phyloP scores from a whole-genome alignment of 2,113 vertebrate genomes.

The Nothoprocta perdicaria region DNA sequence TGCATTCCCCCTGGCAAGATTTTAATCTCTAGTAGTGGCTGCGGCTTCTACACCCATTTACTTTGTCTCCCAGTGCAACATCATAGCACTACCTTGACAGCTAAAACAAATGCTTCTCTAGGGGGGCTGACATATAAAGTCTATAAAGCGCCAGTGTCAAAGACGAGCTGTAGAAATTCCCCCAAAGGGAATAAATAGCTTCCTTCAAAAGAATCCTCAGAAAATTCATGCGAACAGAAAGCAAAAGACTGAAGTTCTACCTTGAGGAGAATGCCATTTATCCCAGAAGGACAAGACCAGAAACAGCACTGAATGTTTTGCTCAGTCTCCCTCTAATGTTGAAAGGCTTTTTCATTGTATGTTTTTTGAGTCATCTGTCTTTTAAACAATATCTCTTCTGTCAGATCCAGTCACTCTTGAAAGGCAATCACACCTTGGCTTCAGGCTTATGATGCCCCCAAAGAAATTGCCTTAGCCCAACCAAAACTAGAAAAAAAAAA shows the following conservation, averaged over 20 bases:
- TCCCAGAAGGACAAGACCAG: not conserved
- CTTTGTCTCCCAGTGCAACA: not conserved
- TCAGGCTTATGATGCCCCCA: not conserved
- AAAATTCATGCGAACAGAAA: not conserved
- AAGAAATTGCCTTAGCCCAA: not conserved
- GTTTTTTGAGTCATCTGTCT: not conserved
- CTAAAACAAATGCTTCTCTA: not conserved
- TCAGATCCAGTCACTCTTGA: not conserved
- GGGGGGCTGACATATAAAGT: rapidly evolving
- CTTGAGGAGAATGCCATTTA: not conserved
- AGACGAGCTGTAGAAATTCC: not conserved
- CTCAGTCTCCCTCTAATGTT: not conserved
- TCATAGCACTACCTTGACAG: not conserved
- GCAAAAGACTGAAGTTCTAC: not conserved
- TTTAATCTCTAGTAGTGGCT: not conserved
- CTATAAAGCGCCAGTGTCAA: not conserved
- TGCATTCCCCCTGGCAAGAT: not conserved
- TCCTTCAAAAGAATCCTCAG: not conserved
- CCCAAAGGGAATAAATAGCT: not conserved
- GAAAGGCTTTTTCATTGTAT: not conserved
- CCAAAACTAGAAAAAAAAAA: not conserved
- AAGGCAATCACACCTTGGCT: not conserved
- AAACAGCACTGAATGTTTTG: not conserved
- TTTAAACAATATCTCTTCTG: not conserved
- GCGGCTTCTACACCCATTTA: not conserved